phyloP scores from a whole-genome alignment of 37 sponge, comb jelly and placozoan genomes.

The Lycopodina hypogea region DNA sequence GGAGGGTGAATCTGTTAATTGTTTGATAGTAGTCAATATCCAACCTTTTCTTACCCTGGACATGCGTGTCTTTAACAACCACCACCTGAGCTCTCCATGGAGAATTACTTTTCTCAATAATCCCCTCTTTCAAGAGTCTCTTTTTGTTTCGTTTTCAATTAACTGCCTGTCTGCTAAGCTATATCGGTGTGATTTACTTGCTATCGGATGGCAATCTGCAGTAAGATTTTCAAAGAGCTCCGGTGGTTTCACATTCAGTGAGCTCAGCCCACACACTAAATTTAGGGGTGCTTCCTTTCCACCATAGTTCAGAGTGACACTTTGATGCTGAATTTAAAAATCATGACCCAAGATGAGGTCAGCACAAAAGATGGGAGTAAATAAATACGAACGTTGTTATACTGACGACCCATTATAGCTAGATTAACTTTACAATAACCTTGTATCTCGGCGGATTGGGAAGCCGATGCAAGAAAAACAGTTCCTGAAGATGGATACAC shows the following conservation, averaged over 20 bases:
- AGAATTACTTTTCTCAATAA: conserved; percentile 12
- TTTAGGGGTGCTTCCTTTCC: background rate
- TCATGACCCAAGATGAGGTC: conserved; percentile 4
- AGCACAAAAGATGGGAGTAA: conserved; percentile 1
- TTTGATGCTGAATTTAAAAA: too few species aligned
- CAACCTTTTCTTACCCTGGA: background rate
- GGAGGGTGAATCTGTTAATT: background rate
- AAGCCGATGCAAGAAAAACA: too few species aligned
- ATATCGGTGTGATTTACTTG: conserved; percentile 2
- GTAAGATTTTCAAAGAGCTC: background rate
- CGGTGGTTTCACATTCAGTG: conserved; percentile 18
- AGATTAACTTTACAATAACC: too few species aligned
- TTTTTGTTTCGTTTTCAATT: background rate
- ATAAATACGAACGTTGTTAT: background rate
- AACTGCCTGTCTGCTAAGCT: conserved; percentile 9
- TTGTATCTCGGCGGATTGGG: too few species aligned
- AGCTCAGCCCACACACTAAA: background rate
- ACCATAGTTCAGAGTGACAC: background rate
- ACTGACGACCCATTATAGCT: too few species aligned
- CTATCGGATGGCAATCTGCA: too few species aligned
- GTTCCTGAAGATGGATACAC: too few species aligned
- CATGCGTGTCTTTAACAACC: too few species aligned
- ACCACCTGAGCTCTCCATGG: background rate
- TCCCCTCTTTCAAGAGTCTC: background rate
- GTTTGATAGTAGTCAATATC: conserved; percentile 19